Percentiles rank a stretch among this genome's conserved stretches.
These are phyloP conservation scores for Labrus mixtus DNA, from an alignment of 2,113 vertebrate genomes.

Conservation along the genomic window DNA sequence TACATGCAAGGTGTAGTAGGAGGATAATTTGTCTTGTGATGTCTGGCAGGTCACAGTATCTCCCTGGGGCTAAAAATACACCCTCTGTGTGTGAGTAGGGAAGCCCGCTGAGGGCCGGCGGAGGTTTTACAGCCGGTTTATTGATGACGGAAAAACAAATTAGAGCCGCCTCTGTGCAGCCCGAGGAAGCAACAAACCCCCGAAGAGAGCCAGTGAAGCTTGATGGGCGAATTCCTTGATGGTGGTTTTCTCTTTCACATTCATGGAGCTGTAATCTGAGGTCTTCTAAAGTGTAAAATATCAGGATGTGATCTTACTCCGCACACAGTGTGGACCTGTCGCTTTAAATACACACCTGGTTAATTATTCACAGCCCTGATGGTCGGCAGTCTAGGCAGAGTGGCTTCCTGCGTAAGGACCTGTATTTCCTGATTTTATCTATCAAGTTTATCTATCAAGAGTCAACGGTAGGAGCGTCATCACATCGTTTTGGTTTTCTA, in stretches of 20 bases:
- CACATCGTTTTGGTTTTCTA: conserved; percentile 39
- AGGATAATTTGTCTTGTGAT: conserved; percentile 62
- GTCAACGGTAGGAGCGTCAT: conserved; percentile 59
- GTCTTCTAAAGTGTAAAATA: conserved; percentile 13
- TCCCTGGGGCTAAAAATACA: conserved; percentile 75
- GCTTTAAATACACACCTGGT: conserved; percentile 59
- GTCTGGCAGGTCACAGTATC: conserved; percentile 70
- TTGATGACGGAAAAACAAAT: conserved; percentile 69
- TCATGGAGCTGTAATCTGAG: background rate
- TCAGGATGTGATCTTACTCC: conserved; percentile 12
- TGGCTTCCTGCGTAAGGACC: conserved; percentile 59
- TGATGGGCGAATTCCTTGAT: background rate
- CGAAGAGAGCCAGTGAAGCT: conserved; percentile 4
- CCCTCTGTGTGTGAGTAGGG: conserved; percentile 30
- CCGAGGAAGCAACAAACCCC: conserved; percentile 20
- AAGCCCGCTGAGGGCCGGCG: conserved; percentile 36
- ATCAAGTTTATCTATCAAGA: conserved; percentile 32
- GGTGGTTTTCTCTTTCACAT: background rate
- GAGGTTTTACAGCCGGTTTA: conserved; percentile 47
- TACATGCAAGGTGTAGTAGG: conserved; percentile 64
- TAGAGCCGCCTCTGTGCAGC: conserved; percentile 8
- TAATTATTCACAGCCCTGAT: conserved; percentile 68
- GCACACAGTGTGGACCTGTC: conserved; percentile 7
- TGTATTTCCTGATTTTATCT: conserved; percentile 74
- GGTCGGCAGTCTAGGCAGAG: conserved; percentile 54